Percentiles rank a stretch among this genome's conserved stretches.
Evolutionary conservation across 2,888 invertebrate genomes (phyloP).

Genomic region (Pristionchus japonicus): DNA sequence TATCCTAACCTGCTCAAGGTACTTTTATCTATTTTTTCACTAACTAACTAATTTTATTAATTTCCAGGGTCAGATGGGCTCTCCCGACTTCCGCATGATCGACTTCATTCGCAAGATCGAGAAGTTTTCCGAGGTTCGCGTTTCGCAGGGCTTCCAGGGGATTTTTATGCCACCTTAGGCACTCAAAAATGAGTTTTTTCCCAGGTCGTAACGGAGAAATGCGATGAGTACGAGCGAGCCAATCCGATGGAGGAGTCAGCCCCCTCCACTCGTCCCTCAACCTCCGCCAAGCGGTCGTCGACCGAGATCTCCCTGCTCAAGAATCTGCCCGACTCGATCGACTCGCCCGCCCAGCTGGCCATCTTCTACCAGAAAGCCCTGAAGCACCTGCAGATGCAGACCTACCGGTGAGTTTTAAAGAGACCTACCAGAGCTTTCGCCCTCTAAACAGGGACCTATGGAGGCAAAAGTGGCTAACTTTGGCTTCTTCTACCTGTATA

Average conservation of each 20-base stretch:
- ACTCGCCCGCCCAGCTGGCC: slow-evolving; percentile 49
- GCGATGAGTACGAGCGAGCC: not conserved
- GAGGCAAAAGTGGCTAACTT: too few species aligned
- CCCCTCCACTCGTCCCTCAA: not conserved
- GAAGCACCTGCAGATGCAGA: slow-evolving; percentile 58
- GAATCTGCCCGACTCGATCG: slow-evolving; percentile 3
- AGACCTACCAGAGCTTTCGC: not conserved
- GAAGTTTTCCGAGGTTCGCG: slow-evolving; percentile 62
- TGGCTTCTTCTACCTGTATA: too few species aligned
- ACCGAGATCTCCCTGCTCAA: slow-evolving; percentile 34
- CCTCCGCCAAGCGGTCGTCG: slow-evolving; percentile 45
- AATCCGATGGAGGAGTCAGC: not conserved
- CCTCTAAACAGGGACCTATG: too few species aligned
- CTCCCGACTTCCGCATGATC: slow-evolving; percentile 72
- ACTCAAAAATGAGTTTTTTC: not conserved
- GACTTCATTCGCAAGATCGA: slow-evolving; percentile 71
- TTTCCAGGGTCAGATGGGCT: slow-evolving; percentile 61
- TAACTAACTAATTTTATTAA: not conserved
- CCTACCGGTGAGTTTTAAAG: slow-evolving; percentile 47
- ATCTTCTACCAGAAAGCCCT: slow-evolving; percentile 55
- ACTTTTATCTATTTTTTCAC: not conserved
- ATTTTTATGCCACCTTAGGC: too few species aligned
- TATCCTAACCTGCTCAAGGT: slow-evolving; percentile 64
- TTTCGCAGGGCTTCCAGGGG: not conserved
- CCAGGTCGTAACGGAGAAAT: not conserved